Evolutionary conservation across 1,140 invertebrate species (phyloP).

Genomic region (Phenacoccus solenopsis): DNA sequence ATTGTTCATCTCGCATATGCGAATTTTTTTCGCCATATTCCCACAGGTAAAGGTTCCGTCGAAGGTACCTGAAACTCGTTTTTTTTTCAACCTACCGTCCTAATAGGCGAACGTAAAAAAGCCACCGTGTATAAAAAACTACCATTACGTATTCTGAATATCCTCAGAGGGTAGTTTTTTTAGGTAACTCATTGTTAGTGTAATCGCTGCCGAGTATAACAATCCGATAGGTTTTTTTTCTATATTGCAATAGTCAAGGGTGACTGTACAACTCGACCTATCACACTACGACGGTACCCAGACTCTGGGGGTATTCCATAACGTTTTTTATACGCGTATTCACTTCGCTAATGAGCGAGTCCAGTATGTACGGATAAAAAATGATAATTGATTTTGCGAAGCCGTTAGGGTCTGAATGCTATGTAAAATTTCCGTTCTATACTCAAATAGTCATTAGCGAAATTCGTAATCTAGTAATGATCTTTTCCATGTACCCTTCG

Average conservation of each 20-base stretch:
- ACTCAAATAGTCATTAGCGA: neutral
- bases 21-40: neutral
- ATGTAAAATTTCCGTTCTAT: neutral
- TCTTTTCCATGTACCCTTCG: neutral
- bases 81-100: neutral
- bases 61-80: neutral
- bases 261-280: neutral
- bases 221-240: neutral
- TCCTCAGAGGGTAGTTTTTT: neutral
- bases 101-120: too few relatives aligned
- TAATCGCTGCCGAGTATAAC: neutral
- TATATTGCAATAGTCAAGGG: neutral
- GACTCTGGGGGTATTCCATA: neutral
- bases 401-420: slow-evolving; percentile 3
- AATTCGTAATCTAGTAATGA: neutral
- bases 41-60: neutral
- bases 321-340: neutral
- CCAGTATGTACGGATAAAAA: neutral
- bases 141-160: slow-evolving; percentile 4
- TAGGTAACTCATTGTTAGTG: slow-evolving; percentile 6
- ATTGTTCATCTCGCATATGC: neutral
- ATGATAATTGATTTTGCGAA: slow-evolving; percentile 10
- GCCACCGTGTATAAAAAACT: neutral
- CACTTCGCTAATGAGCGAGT: slow-evolving; percentile 7
- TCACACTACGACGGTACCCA: neutral